Evolutionary conservation across 2,113 vertebrate genomes (phyloP).

Genomic region (Pteruthius melanotis): DNA sequence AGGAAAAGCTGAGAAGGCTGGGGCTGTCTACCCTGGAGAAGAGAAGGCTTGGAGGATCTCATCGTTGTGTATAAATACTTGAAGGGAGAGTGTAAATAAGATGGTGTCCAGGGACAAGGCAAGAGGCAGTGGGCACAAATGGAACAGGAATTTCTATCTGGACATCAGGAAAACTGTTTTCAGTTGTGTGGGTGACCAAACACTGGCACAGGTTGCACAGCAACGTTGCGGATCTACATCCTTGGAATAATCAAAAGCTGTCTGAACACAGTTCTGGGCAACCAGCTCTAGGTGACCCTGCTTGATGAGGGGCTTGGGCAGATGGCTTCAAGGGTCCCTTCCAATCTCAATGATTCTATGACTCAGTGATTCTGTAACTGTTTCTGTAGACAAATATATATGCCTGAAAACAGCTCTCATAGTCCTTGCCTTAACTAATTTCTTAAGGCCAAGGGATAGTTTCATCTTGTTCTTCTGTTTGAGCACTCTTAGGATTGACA

Average conservation of each 20-base stretch:
- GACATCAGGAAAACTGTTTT: not conserved
- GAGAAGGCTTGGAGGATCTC: not conserved
- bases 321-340: not conserved
- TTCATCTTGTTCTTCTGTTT: not conserved
- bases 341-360: not conserved
- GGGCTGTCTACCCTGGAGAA: not conserved
- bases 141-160: not conserved
- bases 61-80: not conserved
- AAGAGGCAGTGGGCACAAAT: not conserved
- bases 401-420: not conserved
- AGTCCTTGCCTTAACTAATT: not conserved
- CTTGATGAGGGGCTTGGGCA: not conserved
- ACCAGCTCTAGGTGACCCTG: not conserved
- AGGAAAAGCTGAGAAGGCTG: not conserved
- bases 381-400: not conserved
- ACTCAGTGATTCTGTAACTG: not conserved
- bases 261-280: not conserved
- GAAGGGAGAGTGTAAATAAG: not conserved
- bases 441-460: not conserved
- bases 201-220: not conserved
- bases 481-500: not conserved
- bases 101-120: not conserved
- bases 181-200: not conserved
- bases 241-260: not conserved
- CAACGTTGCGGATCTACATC: not conserved